Base-by-base conservation (phyloP, 2,113 vertebrate genomes). In the Cyanoramphus novaezelandiae region DNA sequence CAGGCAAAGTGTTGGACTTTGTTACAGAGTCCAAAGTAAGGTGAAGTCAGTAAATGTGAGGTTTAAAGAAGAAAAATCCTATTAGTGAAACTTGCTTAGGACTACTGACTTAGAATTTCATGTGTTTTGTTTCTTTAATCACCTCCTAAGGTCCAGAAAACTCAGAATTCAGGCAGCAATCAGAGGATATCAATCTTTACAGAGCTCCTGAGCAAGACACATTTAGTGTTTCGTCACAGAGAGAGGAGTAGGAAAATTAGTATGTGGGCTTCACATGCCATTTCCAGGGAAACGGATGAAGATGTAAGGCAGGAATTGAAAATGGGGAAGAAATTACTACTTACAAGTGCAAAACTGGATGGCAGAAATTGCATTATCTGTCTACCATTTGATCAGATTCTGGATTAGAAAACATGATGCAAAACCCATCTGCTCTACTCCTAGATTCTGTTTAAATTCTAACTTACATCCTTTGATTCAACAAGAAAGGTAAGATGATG, bases 161-260 rank as follows among this genome's bases (percentile, higher is more conserved):
- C 70, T 68, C 75, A 92, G 85, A 83, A 81, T 88, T 86, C 72
- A 86, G 86, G 64, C 88, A 88, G 72, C 64, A 92, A 37, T 83
- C 68, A 60, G 41, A 88, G 37, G 29, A 74, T 78, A 46, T 78
- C 71, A 88, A 1, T 88, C 77, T 92, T 92, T 52, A 67, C n/a
- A 71, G 83, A 68, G 35, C 43, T 95, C 18, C 63, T 88, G 69
- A 72, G 77, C 59, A 29, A 67, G 28, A 46, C 46, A 75, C 20
- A 27, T 50, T 84, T 49, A 76, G 44, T 77, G 39, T 90, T 82
- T 27, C 59, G 50, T 86, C 72, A 79, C 27, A 67, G 76, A 87
- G 65, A 69, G 12, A 69, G 57, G 20, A 93, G 46, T 59, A 81
- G 71, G 65, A 75, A 88, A 88, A 70, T 75, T 55, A 75, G 23